Evolutionary conservation across 2,797 vertebrate genomes (phyloP), one percentile per base, ranked within the genome.

Genomic region (Pygocentrus nattereri): DNA sequence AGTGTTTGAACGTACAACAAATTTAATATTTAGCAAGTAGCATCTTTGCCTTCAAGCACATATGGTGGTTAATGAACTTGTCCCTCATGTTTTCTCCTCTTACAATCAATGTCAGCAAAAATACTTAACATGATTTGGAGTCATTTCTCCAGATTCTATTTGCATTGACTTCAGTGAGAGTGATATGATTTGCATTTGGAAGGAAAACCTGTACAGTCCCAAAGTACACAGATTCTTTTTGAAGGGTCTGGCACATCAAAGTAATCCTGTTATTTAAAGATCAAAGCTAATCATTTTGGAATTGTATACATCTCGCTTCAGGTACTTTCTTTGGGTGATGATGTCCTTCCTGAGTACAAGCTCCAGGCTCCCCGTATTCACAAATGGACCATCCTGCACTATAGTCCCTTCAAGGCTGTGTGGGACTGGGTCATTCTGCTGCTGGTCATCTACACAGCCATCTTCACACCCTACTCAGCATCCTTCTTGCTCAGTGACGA

Each of bases 351-450:
- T 0, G 97, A 97, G 87, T 97, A 97, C 85, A 98, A 98, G 85
- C 94, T 98, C 75, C 96, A 97, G 89, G 95, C 96, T 0, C 96
- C 96, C 0, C 94, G 96, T 47, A 97, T 97, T 90, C 96, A 98
- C 85, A 95, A 95, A 78, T 97, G 97, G 97, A 98, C 96, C 79
- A 96, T 98, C 85, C 94, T 97, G 65, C 96, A 97, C 92, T 97
- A 97, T 89, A 97, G 96, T 88, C 96, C 96, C 19, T 97, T 97
- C 92, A 97, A 97, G 89, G 96, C 96, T 0, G 95, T 97, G 82
- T 97, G 96, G 96, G 96, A 97, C 93, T 97, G 96, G 96, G 93
- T 97, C 0, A 96, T 97, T 85, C 93, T 97, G 38, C 95, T 97
- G 76, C 88, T 97, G 19, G 96, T 97, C 86, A 97, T 97, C 91